A percentile compares a stretch with the other conserved stretches of the same genome.
Evolutionary conservation across 2,113 vertebrate genomes (phyloP).

Genomic region (Mesoclemmys tuberculata): DNA sequence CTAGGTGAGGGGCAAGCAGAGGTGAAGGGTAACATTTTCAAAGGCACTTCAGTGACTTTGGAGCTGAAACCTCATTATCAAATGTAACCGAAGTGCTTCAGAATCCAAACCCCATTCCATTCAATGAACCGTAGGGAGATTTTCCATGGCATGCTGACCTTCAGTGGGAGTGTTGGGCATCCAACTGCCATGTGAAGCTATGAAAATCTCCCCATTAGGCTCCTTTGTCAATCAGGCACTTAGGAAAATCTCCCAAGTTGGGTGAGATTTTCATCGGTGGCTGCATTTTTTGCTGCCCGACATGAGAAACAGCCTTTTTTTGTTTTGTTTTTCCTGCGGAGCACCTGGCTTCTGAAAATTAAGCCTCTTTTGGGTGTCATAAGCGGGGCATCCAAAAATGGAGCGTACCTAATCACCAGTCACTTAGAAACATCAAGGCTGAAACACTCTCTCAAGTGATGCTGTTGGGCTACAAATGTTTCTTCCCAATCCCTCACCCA

Average conservation of each 20-base stretch:
- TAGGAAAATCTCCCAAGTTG: not conserved
- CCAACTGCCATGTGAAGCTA: not conserved
- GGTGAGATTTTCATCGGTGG: not conserved
- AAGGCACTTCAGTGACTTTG: not conserved
- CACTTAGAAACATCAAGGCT: no score
- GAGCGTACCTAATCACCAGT: no score
- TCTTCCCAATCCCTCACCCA: no score
- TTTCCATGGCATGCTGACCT: not conserved
- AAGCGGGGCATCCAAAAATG: not conserved
- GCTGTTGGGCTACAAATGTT: no score
- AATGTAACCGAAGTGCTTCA: not conserved
- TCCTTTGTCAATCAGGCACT: not conserved
- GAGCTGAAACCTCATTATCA: not conserved
- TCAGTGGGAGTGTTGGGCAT: not conserved
- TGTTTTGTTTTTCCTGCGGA: no score
- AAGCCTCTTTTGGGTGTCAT: no score
- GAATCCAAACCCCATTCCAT: not conserved
- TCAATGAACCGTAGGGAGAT: not conserved
- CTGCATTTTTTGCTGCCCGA: not conserved
- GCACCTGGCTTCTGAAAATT: no score
- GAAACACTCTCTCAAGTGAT: no score
- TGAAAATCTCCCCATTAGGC: not conserved
- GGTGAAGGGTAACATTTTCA: not conserved
- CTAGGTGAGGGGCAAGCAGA: conserved; percentile 82
- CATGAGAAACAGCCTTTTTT: no score